Evolutionary conservation across 2,113 vertebrate genomes (phyloP).

Genomic region (rat (Rattus norvegicus)): GRCr8 NC_086024.1:116724001-116724500

Average conservation of each 20-base stretch:
- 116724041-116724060: not conserved
- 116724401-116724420: not conserved
- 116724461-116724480: not conserved
- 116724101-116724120: not conserved
- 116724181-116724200: not conserved
- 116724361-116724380: not conserved
- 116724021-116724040: not conserved
- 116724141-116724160: not conserved
- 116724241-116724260: slow-evolving; percentile 9
- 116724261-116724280: not conserved
- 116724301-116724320: not conserved
- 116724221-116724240: not conserved
- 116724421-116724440: not conserved
- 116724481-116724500: not conserved
- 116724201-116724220: not conserved
- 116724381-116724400: not conserved
- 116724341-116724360: not conserved
- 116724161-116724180: not conserved
- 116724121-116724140: not conserved
- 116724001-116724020: slow-evolving; percentile 19
- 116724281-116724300: not conserved
- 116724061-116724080: not conserved
- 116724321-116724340: not conserved
- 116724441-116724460: not conserved
- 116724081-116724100: not conserved